Evolutionary conservation across 2,113 vertebrate genomes (phyloP).

Genomic region (Dendropsophus ebraccatus): DNA sequence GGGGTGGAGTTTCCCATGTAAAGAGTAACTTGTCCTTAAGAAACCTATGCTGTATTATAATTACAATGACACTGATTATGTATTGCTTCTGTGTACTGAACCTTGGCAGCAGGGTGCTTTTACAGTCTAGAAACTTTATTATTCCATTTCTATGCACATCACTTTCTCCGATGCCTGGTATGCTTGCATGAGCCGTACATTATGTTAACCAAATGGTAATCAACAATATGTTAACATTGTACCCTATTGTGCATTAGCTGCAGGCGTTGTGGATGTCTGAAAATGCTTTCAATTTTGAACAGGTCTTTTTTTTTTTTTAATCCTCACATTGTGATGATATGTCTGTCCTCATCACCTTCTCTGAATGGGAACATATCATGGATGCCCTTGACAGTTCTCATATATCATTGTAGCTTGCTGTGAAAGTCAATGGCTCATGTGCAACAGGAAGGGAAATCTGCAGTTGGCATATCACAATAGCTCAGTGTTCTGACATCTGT

Average conservation of each 20-base stretch:
- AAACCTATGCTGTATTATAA: background rate
- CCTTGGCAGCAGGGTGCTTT: background rate
- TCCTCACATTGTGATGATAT: slow-evolving; percentile 42
- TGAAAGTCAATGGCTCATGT: slow-evolving; percentile 51
- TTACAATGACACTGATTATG: background rate
- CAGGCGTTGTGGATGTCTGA: slow-evolving; percentile 29
- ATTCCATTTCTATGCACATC: slow-evolving; percentile 18
- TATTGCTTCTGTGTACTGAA: background rate
- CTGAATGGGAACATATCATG: slow-evolving; percentile 45
- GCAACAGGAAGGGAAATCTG: slow-evolving; percentile 43
- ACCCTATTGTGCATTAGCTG: slow-evolving; percentile 49
- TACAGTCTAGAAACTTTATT: background rate
- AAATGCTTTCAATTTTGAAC: slow-evolving; percentile 50
- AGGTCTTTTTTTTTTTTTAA: slow-evolving; percentile 42
- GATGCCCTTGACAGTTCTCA: slow-evolving; percentile 47
- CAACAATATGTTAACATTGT: slow-evolving; percentile 56
- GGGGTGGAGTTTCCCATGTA: background rate
- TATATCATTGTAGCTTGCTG: slow-evolving; percentile 48
- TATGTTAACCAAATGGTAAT: slow-evolving; percentile 52
- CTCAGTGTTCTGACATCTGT: background rate
- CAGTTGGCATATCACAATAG: slow-evolving; percentile 8
- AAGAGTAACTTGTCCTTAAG: background rate
- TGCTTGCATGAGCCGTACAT: slow-evolving; percentile 42
- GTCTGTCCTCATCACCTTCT: slow-evolving; percentile 46
- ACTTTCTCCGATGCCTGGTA: slow-evolving; percentile 24